A percentile compares a stretch with the other conserved stretches of the same genome.
Conservation (phyloP, 2,888 invertebrate genomes). For the Synanthedon tipuliformis region DNA sequence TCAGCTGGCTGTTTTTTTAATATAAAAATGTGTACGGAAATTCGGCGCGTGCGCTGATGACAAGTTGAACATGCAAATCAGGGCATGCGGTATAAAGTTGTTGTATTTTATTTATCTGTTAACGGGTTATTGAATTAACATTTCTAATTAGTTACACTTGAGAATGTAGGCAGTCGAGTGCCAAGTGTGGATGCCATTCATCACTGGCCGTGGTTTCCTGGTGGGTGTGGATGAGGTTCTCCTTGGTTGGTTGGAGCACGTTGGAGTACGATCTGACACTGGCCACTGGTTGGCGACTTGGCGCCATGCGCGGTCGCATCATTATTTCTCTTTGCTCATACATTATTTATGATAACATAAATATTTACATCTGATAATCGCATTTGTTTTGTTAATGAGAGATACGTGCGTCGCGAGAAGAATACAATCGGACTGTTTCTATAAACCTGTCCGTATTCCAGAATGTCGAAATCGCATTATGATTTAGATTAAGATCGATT, state of each 20-base stretch:
- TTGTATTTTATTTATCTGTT: background rate
- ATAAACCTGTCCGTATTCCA: too few relatives aligned
- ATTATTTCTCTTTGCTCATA: too few relatives aligned
- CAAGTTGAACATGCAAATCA: background rate
- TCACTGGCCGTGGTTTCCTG: slow-evolving; percentile 17
- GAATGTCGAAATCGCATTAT: too few relatives aligned
- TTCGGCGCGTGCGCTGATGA: background rate
- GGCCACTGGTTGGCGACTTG: background rate
- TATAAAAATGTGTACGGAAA: background rate
- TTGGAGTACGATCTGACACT: background rate
- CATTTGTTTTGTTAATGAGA: too few relatives aligned
- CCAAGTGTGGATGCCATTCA: background rate
- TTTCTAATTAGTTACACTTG: background rate
- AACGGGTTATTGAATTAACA: slow-evolving; percentile 1
- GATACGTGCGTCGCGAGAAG: too few relatives aligned
- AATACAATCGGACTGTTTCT: too few relatives aligned
- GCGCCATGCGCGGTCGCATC: too few relatives aligned
- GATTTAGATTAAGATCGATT: too few relatives aligned
- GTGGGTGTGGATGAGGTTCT: slow-evolving; percentile 33
- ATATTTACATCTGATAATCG: too few relatives aligned
- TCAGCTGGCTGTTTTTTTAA: too few relatives aligned
- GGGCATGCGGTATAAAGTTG: background rate
- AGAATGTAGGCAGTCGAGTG: background rate
- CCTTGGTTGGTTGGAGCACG: slow-evolving; percentile 11
- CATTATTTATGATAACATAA: too few relatives aligned